These are phyloP conservation scores for Alfaro cultratus DNA, from an alignment of 2,797 vertebrate species.

Conservation along the genomic window DNA sequence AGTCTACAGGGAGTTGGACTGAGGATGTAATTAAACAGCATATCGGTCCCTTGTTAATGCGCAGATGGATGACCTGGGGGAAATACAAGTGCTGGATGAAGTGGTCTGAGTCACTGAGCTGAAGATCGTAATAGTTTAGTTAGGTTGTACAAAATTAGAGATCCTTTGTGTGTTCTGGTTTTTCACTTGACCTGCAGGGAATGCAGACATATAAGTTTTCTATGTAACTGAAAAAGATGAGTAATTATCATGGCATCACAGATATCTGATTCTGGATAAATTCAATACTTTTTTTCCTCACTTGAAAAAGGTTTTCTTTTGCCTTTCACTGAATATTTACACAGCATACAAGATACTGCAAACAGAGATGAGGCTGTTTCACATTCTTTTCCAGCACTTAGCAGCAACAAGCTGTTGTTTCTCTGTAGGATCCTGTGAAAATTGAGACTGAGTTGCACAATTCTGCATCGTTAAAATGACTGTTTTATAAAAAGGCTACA, in stretches of 20 bases:
- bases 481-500: neutral
- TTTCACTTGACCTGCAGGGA: conserved; percentile 5
- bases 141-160: conserved; percentile 30
- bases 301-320: neutral
- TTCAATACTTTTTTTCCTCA: neutral
- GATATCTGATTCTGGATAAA: neutral
- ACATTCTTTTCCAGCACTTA: neutral
- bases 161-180: neutral
- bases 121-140: conserved; percentile 50
- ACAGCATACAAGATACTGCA: neutral
- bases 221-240: neutral
- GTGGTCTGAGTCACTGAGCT: conserved; percentile 35
- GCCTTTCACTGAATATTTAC: neutral
- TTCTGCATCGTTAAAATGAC: neutral
- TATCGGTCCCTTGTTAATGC: conserved; percentile 57
- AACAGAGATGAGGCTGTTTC: neutral
- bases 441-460: neutral
- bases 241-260: neutral
- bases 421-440: neutral
- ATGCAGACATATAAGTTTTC: neutral
- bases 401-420: neutral
- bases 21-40: conserved; percentile 60
- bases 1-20: conserved; percentile 32
- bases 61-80: conserved; percentile 45
- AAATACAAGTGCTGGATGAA: conserved; percentile 26